Base-by-base conservation (phyloP, 2,888 invertebrate species). In the Drosophila setosimentum region DNA sequence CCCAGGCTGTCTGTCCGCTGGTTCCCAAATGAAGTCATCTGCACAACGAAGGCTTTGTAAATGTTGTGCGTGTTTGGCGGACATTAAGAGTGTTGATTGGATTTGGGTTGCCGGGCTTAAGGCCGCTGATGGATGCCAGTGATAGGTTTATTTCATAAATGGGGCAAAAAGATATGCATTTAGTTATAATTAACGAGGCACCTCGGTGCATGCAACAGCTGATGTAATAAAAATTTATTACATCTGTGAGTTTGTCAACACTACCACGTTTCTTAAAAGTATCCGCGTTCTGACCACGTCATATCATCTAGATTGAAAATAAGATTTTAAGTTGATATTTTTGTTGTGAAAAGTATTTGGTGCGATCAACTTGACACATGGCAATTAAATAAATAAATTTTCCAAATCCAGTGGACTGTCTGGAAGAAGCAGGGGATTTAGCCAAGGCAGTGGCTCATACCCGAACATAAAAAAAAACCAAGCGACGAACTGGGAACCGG, bases 1-100 rank as follows among this genome's bases (percentile, higher is more conserved):
- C 76, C 85, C 73, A 73, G 71, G 78, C 80, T 78, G 78, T 81
- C 82, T 40, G 24, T 42, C 42, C 27, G 60, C 45, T 35, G 45
- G 45, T 29, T 2, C 53, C 79, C 66, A 85, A 85, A 87, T 85
- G 83, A 85, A 87, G 73, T 82, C 86, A 85, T 86, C 86, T 72
- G 42, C 57, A 27, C 54, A 65, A 54, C 54, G 55, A 49, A 59
- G 72, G 68, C 58, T 58, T 57, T 59, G 35, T 29, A 68, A 53
- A 40, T 54, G 33, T 24, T 40, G 27, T 83, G 87, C 87, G 79
- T 83, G 83, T 74, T 73, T 51, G 48, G 61, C 65, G 65, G 42
- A 61, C 79, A 83, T 83, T 83, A 83, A 74, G 69, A 58, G 72
- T 70, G 81, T 65, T 86, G 74, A 86, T 83, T 86, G 79, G 87